A percentile compares a stretch with the other conserved stretches of the same genome.
These are phyloP conservation scores for Drosophila longiperda DNA, from an alignment of 2,888 invertebrate species.

Conservation along the genomic window DNA sequence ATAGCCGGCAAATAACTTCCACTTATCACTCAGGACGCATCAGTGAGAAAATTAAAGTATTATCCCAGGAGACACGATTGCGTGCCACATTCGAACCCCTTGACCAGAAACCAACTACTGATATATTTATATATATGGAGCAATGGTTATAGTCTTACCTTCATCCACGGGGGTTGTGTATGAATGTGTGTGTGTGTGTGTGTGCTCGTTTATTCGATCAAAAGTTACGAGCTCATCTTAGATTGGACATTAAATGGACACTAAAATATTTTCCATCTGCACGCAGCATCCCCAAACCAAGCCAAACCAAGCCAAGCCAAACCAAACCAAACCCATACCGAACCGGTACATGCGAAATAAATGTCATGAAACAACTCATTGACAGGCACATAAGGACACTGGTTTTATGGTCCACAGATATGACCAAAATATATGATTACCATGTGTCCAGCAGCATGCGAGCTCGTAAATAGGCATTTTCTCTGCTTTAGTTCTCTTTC, in stretches of 20 bases:
- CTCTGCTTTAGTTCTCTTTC: conserved; percentile 69
- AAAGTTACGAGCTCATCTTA: conserved; percentile 84
- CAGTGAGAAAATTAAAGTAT: conserved; percentile 81
- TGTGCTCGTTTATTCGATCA: conserved; percentile 82
- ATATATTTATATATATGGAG: conserved; percentile 30
- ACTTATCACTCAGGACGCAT: conserved; percentile 80
- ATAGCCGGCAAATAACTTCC: conserved; percentile 80
- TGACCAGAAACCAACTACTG: conserved; percentile 43
- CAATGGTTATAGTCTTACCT: conserved; percentile 39
- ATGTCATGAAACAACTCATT: conserved; percentile 84
- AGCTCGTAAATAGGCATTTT: conserved; percentile 84
- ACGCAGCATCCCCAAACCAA: conserved; percentile 74
- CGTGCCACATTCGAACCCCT: conserved; percentile 63
- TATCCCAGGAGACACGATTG: conserved; percentile 75
- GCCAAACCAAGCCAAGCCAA: conserved; percentile 1
- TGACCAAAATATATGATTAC: conserved; percentile 85
- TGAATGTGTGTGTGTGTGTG: conserved; percentile 24
- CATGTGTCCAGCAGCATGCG: conserved; percentile 81
- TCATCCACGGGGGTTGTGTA: conserved; percentile 15
- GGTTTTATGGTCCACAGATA: conserved; percentile 84
- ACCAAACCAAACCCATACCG: conserved; percentile 24
- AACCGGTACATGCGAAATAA: conserved; percentile 76
- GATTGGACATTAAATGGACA: conserved; percentile 84
- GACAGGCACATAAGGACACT: conserved; percentile 84
- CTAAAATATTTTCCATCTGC: conserved; percentile 83